phyloP scores from a whole-genome alignment of 2,888 invertebrate species.

The Drosophila flavopinicola region DNA sequence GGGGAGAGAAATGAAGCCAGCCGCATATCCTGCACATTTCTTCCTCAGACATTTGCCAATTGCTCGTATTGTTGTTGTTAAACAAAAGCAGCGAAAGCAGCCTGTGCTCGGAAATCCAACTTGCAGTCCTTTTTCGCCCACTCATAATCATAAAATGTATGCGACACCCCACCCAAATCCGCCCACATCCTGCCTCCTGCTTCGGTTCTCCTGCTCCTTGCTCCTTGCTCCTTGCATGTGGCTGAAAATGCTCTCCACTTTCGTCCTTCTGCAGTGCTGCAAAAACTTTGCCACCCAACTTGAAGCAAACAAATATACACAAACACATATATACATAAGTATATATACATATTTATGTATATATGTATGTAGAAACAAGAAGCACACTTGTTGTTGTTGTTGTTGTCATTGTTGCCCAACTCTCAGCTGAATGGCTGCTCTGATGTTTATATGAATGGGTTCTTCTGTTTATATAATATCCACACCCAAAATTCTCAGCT shows the following conservation, averaged over 20 bases:
- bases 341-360: background rate
- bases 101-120: background rate
- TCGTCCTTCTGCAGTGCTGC: constrained; percentile 28
- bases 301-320: background rate
- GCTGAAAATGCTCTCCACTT: constrained; percentile 21
- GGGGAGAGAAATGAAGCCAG: no score
- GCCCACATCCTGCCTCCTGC: no score
- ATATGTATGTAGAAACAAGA: constrained; percentile 8
- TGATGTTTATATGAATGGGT: constrained; percentile 72
- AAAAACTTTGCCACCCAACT: constrained; percentile 37
- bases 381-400: constrained; percentile 77
- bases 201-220: background rate
- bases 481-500: constrained; percentile 55
- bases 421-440: constrained; percentile 54
- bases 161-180: constrained; percentile 14
- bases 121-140: constrained; percentile 24
- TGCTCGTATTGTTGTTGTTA: background rate
- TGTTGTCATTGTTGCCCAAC: constrained; percentile 73
- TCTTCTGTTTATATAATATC: constrained; percentile 73
- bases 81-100: constrained; percentile 29
- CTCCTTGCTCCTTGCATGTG: constrained; percentile 29
- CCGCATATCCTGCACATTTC: constrained; percentile 26
- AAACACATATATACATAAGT: background rate
- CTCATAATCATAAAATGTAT: constrained; percentile 78
- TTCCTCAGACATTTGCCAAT: constrained; percentile 20